Conservation (phyloP, 2,797 vertebrate genomes). For the Poecilia gillii region DNA sequence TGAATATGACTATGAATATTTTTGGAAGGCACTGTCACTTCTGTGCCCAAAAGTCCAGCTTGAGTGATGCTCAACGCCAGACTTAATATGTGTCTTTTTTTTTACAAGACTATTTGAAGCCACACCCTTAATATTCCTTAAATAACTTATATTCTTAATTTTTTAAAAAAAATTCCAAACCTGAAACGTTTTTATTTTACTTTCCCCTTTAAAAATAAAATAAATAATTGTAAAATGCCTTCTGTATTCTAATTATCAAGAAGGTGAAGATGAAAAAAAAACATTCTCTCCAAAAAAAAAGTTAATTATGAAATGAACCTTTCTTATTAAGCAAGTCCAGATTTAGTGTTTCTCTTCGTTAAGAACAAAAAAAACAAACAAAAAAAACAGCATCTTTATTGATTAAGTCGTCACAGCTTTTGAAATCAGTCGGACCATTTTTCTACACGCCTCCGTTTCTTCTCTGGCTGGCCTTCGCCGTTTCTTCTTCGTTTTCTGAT, state of each 20-base stretch:
- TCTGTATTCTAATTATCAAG: not conserved
- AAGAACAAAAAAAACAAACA: not conserved
- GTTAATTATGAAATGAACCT: not conserved
- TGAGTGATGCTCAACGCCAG: not conserved
- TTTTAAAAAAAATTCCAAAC: not conserved
- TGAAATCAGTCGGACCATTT: not conserved
- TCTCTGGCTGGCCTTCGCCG: conserved; percentile 13
- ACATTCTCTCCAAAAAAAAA: not conserved
- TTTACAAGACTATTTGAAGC: not conserved
- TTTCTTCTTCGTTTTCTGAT: conserved; percentile 25
- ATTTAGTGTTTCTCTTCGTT: not conserved
- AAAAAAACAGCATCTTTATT: not conserved
- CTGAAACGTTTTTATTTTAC: not conserved
- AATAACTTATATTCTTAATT: not conserved
- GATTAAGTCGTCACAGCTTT: not conserved
- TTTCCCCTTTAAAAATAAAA: not conserved
- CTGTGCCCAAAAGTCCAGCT: not conserved
- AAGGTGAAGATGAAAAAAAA: not conserved
- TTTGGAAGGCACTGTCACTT: not conserved
- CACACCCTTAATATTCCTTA: not conserved
- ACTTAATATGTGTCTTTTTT: not conserved
- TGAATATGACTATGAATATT: not conserved
- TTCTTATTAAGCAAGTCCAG: not conserved
- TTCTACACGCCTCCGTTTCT: conserved; percentile 9
- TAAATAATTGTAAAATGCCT: not conserved